Evolutionary conservation across 2,797 vertebrate genomes (phyloP), one percentile per base, ranked within the genome.

Genomic region (Fratercula arctica): DNA sequence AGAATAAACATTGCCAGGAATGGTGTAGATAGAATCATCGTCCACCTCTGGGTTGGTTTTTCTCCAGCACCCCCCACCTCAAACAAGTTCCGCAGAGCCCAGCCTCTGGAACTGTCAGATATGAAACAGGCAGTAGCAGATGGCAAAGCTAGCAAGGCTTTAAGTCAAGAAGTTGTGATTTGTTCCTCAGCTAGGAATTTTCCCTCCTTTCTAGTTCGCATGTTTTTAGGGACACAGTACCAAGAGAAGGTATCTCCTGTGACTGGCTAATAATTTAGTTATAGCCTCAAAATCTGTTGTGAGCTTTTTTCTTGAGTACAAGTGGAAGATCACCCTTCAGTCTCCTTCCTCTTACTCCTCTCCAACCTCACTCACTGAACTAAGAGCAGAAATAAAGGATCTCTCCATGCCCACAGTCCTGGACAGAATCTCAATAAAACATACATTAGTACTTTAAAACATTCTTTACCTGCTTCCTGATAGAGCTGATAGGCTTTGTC

Each of bases 391-490:
- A 84, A 87, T 56, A 78, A 72, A 51, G 17, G 1, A 73, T 35
- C 7, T 51, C 41, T 56, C 19, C 26, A 35, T 39, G 45, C 9
- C 18, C 26, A 13, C 61, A 89, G 20, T 45, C 25, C 67, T 31
- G 37, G 43, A 4, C 25, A 85, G 46, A 86, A 85, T n/a, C 26
- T 43, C 46, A 91, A 46, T 17, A 51, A 82, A 89, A 50, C 5
- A 45, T 16, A 18, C 20, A 70, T 39, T 33, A 76, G 10, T 73
- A 48, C 64, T 81, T 87, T 41, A 60, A 70, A 77, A 43, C 26
- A 31, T 64, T 18, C 97, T 98, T 98, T 95, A 99, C 99, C 99
- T 51, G 99, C 99, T 94, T 99, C 99, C 75, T 98, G 98, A 97
- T 99, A 99, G 61, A 98, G 96, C 82, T 99, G 98, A 83, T 98